Conservation (phyloP, 2,888 invertebrate species). For the Cheilosia pagana region DNA sequence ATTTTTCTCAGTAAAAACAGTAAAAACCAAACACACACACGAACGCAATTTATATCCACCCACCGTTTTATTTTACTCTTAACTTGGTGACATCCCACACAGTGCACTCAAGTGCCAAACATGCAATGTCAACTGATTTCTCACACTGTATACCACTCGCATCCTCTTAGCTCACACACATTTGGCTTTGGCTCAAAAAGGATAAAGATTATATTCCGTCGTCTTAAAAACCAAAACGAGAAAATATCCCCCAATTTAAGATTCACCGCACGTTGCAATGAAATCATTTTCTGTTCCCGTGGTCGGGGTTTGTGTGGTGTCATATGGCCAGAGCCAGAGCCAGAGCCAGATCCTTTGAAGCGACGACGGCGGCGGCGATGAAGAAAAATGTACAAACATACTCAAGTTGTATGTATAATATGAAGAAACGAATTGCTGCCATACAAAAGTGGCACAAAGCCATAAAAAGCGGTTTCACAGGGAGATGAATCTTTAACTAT, state of each 20-base stretch:
- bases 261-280: conserved; percentile 71
- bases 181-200: conserved; percentile 56
- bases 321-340: conserved; percentile 19
- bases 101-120: conserved; percentile 70
- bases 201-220: conserved; percentile 37
- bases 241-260: conserved; percentile 48
- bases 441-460: conserved; percentile 60
- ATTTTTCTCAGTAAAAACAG: conserved; percentile 16
- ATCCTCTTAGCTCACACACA: conserved; percentile 43
- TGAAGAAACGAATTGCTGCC: conserved; percentile 56
- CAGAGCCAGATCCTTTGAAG: conserved; percentile 18
- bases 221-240: conserved; percentile 21
- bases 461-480: conserved; percentile 65
- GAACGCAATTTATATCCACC: conserved; percentile 37
- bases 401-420: conserved; percentile 8
- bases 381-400: conserved; percentile 12
- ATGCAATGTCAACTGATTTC: conserved; percentile 69
- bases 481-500: conserved; percentile 68
- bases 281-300: conserved; percentile 64
- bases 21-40: neutral
- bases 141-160: too few relatives aligned
- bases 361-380: neutral
- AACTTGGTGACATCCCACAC: conserved; percentile 49
- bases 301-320: conserved; percentile 15
- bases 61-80: conserved; percentile 19